phyloP scores from a whole-genome alignment of 2,888 invertebrate genomes.

The Asteroscopus sphinx region DNA sequence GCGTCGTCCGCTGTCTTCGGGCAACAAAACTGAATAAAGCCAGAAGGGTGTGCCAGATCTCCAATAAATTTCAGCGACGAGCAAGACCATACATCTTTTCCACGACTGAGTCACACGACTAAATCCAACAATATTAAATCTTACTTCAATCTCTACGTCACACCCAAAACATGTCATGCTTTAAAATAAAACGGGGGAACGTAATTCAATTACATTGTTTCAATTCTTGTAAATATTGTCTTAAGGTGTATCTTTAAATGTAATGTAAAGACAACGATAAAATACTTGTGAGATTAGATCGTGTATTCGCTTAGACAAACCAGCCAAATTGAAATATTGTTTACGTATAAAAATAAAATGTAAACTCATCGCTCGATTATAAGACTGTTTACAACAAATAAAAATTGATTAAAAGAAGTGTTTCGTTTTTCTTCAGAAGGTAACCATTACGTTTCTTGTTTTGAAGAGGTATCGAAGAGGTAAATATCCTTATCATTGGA shows the following conservation, averaged over 20 bases:
- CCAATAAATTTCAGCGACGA: too few relatives aligned
- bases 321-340: conserved; percentile 85
- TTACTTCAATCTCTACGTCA: conserved; percentile 31
- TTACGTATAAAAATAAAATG: conserved; percentile 74
- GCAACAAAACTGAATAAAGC: too few relatives aligned
- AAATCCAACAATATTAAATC: background rate
- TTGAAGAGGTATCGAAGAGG: too few relatives aligned
- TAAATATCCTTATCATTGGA: too few relatives aligned
- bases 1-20: too few relatives aligned
- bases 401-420: conserved; percentile 67
- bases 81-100: too few relatives aligned
- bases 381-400: conserved; percentile 89
- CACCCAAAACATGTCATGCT: conserved; percentile 60
- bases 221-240: conserved; percentile 82
- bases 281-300: conserved; percentile 71
- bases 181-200: conserved; percentile 60
- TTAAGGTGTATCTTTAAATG: conserved; percentile 71
- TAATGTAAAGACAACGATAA: conserved; percentile 77
- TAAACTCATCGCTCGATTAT: conserved; percentile 86
- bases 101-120: background rate
- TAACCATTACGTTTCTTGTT: too few relatives aligned
- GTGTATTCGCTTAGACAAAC: conserved; percentile 83
- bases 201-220: conserved; percentile 84
- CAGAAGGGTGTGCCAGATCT: too few relatives aligned
- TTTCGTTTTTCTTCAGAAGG: background rate